Evolutionary conservation across 1,140 invertebrate species (phyloP), one percentile per base, ranked within the genome.

Genomic region (Piezodorus guildinii): DNA sequence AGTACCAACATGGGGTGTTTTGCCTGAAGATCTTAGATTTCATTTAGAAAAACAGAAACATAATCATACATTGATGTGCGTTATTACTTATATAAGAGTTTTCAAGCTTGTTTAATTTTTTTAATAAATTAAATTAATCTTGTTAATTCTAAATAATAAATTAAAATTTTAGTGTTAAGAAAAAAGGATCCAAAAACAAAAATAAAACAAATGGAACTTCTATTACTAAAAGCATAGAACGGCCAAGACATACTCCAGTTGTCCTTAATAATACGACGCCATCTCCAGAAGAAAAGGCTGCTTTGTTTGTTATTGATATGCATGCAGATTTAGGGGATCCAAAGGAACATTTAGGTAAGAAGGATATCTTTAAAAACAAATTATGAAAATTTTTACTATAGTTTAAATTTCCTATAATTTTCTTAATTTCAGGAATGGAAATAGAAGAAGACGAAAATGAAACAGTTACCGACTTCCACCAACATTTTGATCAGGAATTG

Each of bases 291-390:
- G 78, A 76, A 62, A 78, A 81, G 66, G 75, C 76, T 43, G 79
- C 80, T 21, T 82, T 78, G 69, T 82, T 83, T 62, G 70, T 80
- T 45, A 75, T 87, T 45, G 81, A 85, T 72, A 85, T 86, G 76
- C 84, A 86, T 72, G 79, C 83, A 43, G 82, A 84, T 74, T 76
- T 86, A 45, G 82, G 79, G 27, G 82, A 84, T 70, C 82, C 85
- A 19, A 80, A 80, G 21, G 84, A 86, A 73, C 81, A 85, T 67
- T 74, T 86, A 65, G 71, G 71, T 72, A 65, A 66, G 49, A 3
- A n/a, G 12, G 6, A 39, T 39, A 6, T 8, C 34, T 10, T 10
- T 12, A 39, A 39, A 1, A 39, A 39, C 12, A 10, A 39, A 39
- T 3, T 39, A 39, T 39, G 9, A 5, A 39, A 39, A 16, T 52